These are phyloP conservation scores for Trichoplusia ni DNA, from an alignment of 1,140 invertebrate species.

Conservation along the genomic window DNA sequence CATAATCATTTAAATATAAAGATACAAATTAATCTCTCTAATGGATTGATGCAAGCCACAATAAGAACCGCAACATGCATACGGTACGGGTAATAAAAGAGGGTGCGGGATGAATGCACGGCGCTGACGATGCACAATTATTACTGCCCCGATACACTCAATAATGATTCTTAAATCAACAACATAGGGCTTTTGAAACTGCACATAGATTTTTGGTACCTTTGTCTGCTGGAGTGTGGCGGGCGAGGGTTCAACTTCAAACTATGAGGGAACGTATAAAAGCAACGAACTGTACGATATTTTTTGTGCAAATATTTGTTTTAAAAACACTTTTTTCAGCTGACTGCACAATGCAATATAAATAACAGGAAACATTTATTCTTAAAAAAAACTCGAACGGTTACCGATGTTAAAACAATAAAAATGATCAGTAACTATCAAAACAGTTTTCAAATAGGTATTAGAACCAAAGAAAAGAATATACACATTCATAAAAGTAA, in stretches of 20 bases:
- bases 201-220: slow-evolving; percentile 46
- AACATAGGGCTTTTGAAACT: slow-evolving; percentile 33
- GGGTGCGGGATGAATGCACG: slow-evolving; percentile 74
- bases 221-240: slow-evolving; percentile 66
- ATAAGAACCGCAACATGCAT: slow-evolving; percentile 72
- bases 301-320: slow-evolving; percentile 57
- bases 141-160: slow-evolving; percentile 19
- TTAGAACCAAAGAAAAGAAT: neutral
- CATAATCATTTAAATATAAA: slow-evolving; percentile 50
- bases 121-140: slow-evolving; percentile 45
- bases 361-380: no score
- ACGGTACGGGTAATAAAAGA: slow-evolving; percentile 72
- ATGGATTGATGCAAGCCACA: slow-evolving; percentile 71
- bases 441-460: neutral
- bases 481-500: neutral
- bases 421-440: neutral
- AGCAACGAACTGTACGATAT: slow-evolving; percentile 56
- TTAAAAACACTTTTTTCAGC: slow-evolving; percentile 58
- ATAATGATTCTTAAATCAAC: slow-evolving; percentile 47
- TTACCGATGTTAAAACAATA: no score
- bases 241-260: slow-evolving; percentile 65
- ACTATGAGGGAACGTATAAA: slow-evolving; percentile 62
- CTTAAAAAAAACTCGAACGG: no score
- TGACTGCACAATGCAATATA: slow-evolving; percentile 39
- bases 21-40: slow-evolving; percentile 69